These are phyloP conservation scores for Rhysida immarginata DNA, from an alignment of 1,140 invertebrate genomes.

Conservation along the genomic window DNA sequence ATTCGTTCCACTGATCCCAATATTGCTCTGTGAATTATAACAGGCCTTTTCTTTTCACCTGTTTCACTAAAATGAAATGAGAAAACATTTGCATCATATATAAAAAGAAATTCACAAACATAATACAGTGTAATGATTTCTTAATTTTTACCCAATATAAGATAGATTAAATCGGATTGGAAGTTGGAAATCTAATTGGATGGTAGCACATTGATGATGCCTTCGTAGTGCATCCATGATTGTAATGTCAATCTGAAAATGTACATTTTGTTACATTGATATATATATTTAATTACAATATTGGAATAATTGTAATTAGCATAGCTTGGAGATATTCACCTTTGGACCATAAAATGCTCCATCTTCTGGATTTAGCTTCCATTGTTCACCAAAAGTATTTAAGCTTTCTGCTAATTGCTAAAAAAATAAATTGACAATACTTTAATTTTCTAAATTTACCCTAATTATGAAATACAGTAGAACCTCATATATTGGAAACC, in stretches of 20 bases:
- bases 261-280: too few relatives aligned
- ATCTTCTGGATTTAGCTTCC: constrained; percentile 79
- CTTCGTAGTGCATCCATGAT: constrained; percentile 84
- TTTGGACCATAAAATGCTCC: constrained; percentile 99
- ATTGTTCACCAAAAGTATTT: constrained; percentile 66
- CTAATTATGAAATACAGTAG: background rate
- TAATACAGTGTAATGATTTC: too few relatives aligned
- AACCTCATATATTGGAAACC: too few relatives aligned
- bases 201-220: constrained; percentile 89
- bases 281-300: too few relatives aligned
- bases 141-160: constrained; percentile 54
- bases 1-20: constrained; percentile 95
- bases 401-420: constrained; percentile 69
- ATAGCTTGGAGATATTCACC: too few relatives aligned
- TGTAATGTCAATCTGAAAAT: constrained; percentile 93
- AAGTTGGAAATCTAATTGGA: constrained; percentile 96
- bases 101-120: background rate
- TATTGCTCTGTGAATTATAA: constrained; percentile 95
- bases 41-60: constrained; percentile 77
- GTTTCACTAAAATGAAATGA: constrained; percentile 45
- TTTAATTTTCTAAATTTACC: background rate
- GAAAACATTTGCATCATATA: background rate
- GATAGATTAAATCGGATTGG: constrained; percentile 78
- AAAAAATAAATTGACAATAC: constrained; percentile 13
- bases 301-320: too few relatives aligned